Percentiles rank a stretch among this genome's conserved stretches.
phyloP scores from a whole-genome alignment of 1,140 invertebrate genomes.

The Hypothenemus hampei region DNA sequence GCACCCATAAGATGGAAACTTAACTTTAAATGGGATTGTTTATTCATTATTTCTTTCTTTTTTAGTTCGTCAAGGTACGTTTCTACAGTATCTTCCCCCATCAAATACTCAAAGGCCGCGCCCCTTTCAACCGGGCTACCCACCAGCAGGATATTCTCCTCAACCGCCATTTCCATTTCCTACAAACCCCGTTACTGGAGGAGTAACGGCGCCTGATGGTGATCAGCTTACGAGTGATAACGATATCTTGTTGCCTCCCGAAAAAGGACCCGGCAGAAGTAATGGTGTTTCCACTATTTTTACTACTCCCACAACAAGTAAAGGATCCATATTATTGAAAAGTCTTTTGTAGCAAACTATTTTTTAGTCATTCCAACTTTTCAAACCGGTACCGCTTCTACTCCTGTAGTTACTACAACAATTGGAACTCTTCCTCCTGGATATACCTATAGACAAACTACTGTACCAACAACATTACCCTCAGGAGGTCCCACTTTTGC shows the following conservation, averaged over 20 bases:
- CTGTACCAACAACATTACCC: too few species aligned
- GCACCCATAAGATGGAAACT: too few species aligned
- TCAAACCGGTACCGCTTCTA: too few species aligned
- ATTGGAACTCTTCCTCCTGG: too few species aligned
- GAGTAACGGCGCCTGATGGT: conserved; percentile 19
- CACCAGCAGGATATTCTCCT: conserved; percentile 41
- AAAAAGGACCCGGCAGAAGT: conserved; percentile 1
- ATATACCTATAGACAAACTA: too few species aligned
- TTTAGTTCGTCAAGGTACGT: conserved; percentile 58
- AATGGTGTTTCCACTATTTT: not conserved
- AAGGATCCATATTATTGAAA: too few species aligned
- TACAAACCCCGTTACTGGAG: conserved; percentile 27
- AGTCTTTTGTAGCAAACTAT: too few species aligned
- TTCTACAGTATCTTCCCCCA: conserved; percentile 54
- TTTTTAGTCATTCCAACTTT: too few species aligned
- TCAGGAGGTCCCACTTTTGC: too few species aligned
- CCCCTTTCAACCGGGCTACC: conserved; percentile 58
- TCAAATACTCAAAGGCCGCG: conserved; percentile 62
- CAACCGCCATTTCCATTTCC: conserved; percentile 33
- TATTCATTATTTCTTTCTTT: too few species aligned
- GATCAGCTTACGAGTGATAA: not conserved
- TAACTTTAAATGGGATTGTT: too few species aligned
- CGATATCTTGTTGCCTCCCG: conserved; percentile 11
- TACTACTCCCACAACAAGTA: conserved; percentile 2
- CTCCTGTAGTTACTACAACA: too few species aligned